Evolutionary conservation across 2,888 invertebrate species (phyloP).

Genomic region (Nephrotoma appendiculata): DNA sequence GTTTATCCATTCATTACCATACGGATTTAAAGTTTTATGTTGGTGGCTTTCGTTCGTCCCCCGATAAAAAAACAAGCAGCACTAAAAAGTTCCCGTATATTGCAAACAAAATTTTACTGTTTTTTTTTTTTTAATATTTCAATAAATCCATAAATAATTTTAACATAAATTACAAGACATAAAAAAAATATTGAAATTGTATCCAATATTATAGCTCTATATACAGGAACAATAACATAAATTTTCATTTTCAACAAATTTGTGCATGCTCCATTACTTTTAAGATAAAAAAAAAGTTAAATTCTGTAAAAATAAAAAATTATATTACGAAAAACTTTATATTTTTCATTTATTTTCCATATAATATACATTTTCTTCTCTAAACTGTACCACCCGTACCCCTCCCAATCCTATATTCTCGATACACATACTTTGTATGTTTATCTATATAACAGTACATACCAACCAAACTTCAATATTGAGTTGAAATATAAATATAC

Average conservation of each 20-base stretch:
- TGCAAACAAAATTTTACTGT: not conserved
- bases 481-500: not conserved
- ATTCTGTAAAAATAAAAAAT: not conserved
- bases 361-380: not conserved
- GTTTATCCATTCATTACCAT: not conserved
- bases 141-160: not conserved
- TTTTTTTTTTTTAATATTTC: not conserved
- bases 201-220: not conserved
- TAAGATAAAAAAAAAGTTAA: not conserved
- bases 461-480: not conserved
- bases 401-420: not conserved
- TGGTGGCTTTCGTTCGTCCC: not conserved
- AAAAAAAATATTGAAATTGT: not conserved
- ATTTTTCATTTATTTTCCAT: not conserved
- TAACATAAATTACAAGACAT: not conserved
- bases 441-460: not conserved
- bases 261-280: not conserved
- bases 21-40: not conserved
- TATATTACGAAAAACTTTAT: not conserved
- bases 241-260: not conserved
- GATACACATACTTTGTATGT: not conserved
- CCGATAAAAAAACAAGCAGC: not conserved
- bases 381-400: not conserved
- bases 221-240: not conserved
- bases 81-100: not conserved